These are phyloP conservation scores for Proterorhinus semilunaris DNA, from an alignment of 2,113 vertebrate species.

Conservation along the genomic window DNA sequence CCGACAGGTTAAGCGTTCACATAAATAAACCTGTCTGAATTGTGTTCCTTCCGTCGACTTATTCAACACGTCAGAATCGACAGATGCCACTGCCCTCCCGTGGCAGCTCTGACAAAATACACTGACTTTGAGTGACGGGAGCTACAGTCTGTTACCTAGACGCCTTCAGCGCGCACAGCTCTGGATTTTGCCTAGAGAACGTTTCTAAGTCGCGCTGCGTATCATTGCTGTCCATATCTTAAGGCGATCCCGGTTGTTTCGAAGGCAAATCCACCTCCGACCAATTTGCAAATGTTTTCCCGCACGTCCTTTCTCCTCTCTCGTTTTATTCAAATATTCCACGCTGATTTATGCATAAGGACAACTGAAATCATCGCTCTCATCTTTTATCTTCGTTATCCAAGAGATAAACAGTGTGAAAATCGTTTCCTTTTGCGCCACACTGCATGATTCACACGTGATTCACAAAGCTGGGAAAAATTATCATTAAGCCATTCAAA, in stretches of 20 bases:
- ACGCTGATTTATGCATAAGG: background rate
- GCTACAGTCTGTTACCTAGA: background rate
- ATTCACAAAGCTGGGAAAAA: too few relatives aligned
- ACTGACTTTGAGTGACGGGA: conserved; percentile 23
- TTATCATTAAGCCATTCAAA: too few relatives aligned
- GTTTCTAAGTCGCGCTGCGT: too few relatives aligned
- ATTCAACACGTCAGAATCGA: conserved; percentile 21
- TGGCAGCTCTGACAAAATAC: conserved; percentile 51
- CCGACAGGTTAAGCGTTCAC: background rate
- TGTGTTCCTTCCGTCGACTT: background rate
- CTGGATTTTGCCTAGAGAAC: too few relatives aligned
- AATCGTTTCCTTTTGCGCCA: background rate
- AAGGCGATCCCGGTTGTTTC: too few relatives aligned
- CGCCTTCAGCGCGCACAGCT: too few relatives aligned
- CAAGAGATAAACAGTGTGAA: background rate
- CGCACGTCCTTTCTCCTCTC: background rate
- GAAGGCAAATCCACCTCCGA: too few relatives aligned
- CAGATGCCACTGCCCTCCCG: conserved; percentile 59
- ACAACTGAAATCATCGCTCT: background rate
- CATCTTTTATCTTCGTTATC: background rate
- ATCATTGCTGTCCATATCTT: too few relatives aligned
- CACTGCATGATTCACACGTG: background rate
- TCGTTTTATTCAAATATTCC: background rate
- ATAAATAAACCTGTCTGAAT: background rate
- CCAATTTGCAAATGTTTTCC: background rate